Evolutionary conservation across 2,888 invertebrate species (phyloP).

Genomic region (Ceraclea dissimilis): DNA sequence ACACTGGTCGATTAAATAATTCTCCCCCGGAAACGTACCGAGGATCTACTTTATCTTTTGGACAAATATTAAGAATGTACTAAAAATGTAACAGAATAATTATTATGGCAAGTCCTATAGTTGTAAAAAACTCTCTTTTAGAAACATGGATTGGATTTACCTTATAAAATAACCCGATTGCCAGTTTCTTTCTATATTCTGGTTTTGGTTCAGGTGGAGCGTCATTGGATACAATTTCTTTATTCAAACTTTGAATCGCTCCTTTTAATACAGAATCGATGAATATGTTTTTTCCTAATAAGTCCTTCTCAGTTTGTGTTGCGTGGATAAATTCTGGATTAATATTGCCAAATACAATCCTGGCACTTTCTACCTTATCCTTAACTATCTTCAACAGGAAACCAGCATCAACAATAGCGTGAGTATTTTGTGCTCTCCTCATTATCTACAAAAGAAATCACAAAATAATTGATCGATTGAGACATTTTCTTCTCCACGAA

Average conservation of each 20-base stretch:
- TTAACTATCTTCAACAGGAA: constrained; percentile 55
- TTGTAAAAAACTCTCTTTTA: no score
- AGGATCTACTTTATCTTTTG: constrained; percentile 43
- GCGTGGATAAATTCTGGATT: constrained; percentile 51
- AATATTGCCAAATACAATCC: constrained; percentile 61
- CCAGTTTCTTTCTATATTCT: constrained; percentile 60
- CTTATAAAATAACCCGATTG: constrained; percentile 74
- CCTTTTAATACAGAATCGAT: constrained; percentile 40
- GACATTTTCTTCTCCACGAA: no score
- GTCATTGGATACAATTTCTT: constrained; percentile 59
- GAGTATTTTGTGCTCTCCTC: constrained; percentile 67
- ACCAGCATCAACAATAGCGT: constrained; percentile 70
- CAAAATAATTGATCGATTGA: neutral
- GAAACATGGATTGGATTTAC: no score
- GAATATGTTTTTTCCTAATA: constrained; percentile 40
- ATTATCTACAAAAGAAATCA: constrained; percentile 60
- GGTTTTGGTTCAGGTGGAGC: constrained; percentile 62
- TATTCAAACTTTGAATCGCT: constrained; percentile 45
- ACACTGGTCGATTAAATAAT: constrained; percentile 50
- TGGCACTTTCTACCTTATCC: constrained; percentile 38
- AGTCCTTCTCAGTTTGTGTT: constrained; percentile 44
- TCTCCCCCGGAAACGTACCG: constrained; percentile 46
- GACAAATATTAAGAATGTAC: constrained; percentile 48
- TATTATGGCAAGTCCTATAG: no score
- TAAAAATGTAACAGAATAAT: constrained; percentile 30